Evolutionary conservation across 2,113 vertebrate genomes (phyloP), one percentile per base, ranked within the genome.

Genomic region (Actinemys pallida): DNA sequence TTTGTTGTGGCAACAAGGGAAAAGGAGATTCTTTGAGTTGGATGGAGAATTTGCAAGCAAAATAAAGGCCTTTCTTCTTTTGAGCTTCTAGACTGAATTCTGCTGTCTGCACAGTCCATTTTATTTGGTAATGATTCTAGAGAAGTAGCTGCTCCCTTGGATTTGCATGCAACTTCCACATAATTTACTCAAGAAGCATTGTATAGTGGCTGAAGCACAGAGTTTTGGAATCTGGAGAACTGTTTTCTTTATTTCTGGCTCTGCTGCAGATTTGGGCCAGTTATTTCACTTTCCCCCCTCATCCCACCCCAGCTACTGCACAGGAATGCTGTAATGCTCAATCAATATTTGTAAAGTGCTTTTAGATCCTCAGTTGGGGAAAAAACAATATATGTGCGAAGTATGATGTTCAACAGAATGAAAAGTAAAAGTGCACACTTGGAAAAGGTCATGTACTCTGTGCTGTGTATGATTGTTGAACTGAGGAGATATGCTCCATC

Each of bases 111-210:
- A 35, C 9, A 19, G 16, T 20, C 65, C 35, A 19, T 72, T 39
- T 39, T 10, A n/a, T 22, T 72, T 72, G 19, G 35, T 72, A 72
- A 72, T 8, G 31, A n/a, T 72, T 72, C 65, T 10, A n/a, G n/a
- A 13, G 17, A 10, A 72, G n/a, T 9, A 72, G 65, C n/a, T 35
- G 14, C 65, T 72, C 10, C 39, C 29, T 59, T 5, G 42, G 1
- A 20, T 16, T 83, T 12, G 1, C 16, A 24, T 20, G 35, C 19
- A 2, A 0, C 16, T 78, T 25, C 24, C 27, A 11, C 45, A 47
- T 24, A 47, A 5, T 0, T 72, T 72, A 0, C 1, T 35, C 31
- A 1, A 56, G 45, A 50, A 27, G 3, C 1, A 0, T 27, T 45
- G 17, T 14, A 6, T 3, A 19, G 49, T 8, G 84, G 5, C 11